These are phyloP conservation scores for Trogon surrucura DNA, from an alignment of 2,113 vertebrate species.

Conservation along the genomic window DNA sequence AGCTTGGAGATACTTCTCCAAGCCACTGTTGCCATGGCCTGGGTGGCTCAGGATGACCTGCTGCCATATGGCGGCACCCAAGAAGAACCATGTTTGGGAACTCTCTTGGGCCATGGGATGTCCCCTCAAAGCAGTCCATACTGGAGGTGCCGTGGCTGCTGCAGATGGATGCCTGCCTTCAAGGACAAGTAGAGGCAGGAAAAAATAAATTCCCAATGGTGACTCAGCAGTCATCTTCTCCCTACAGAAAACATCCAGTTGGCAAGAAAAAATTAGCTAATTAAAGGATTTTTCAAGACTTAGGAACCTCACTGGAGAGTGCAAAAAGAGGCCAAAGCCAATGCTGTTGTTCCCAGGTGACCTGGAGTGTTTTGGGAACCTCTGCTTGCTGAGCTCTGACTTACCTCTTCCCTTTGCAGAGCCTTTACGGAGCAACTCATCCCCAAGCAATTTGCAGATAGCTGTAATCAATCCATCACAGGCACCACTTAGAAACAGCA, in stretches of 20 bases:
- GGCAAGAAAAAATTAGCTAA: not conserved
- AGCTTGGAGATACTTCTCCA: not conserved
- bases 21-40: not conserved
- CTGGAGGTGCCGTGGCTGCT: not conserved
- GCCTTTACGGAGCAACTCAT: not conserved
- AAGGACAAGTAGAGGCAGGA: not conserved
- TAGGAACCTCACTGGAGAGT: not conserved
- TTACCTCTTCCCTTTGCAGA: not conserved
- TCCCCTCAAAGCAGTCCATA: not conserved
- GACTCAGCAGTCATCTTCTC: not conserved
- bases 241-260: not conserved
- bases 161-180: not conserved
- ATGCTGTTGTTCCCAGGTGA: not conserved
- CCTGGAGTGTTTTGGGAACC: not conserved
- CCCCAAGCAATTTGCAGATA: not conserved
- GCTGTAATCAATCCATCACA: not conserved
- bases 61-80: not conserved
- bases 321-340: not conserved
- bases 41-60: rapidly evolving
- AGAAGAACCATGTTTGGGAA: not conserved
- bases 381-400: not conserved
- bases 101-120: not conserved
- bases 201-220: not conserved
- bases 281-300: not conserved
- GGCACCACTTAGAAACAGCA: not conserved